Evolutionary conservation across 2,797 vertebrate species (phyloP), one percentile per base, ranked within the genome.

Genomic region (Neosilurus hyrtlii): DNA sequence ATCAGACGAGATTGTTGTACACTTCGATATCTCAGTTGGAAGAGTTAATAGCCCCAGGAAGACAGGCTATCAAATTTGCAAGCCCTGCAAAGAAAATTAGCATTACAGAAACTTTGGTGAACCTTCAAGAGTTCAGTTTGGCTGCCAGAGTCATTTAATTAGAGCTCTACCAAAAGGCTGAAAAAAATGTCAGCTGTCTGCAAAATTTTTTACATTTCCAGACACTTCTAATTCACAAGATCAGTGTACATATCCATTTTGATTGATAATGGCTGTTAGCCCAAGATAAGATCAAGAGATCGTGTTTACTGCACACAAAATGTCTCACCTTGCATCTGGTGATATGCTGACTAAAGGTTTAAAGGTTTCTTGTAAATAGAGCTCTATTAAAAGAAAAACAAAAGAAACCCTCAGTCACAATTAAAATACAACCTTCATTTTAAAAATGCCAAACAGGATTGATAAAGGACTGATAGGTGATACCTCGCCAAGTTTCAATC

Each of bases 341-440:
- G 96, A 96, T 91, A 98, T 99, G 94, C 97, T 97, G 91, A 99
- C 97, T 93, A 99, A 95, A 89, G 97, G 97, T 89, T 99, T 99
- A 93, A 99, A 99, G 9, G 97, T 98, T 92, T 99, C 97, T 95
- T 99, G 97, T 91, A 99, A 96, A 94, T 99, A 99, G 82, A 98
- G 94, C 89, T 99, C 97, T 99, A 94, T 43, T 80, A 88, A 89
- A 78, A 82, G 16, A 75, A 71, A 15, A 52, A 16, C 54, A 62
- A 59, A 52, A 54, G 51, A 37, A 52, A 0, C 37, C 9, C 30
- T 67, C 52, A 63, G 59, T 51, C n/a, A n/a, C n/a, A 15, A 18
- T n/a, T 5, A 3, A 76, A 49, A n/a, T 37, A 14, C 0, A 7
- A 9, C 35, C 26, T 62, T 49, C 6, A 43, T 0, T 57, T 35